Evolutionary conservation across 2,888 invertebrate species (phyloP).

Genomic region (Netelia fuscicornis): DNA sequence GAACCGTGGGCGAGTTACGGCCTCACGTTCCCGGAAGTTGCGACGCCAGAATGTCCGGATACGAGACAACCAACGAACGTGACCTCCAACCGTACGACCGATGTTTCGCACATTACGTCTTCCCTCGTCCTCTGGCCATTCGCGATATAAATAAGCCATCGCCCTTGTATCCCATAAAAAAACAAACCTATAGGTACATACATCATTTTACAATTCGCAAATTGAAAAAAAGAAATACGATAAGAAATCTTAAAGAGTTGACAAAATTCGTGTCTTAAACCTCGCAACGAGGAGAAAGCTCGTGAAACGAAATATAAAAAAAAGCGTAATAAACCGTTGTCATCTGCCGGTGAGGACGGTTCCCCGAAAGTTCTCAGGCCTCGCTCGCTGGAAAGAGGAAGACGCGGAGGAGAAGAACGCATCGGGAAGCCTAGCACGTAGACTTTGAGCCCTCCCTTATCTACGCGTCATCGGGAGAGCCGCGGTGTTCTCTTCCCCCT

Average conservation of each 20-base stretch:
- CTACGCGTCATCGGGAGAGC: conserved; percentile 83
- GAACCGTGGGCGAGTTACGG: conserved; percentile 67
- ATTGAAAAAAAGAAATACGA: conserved; percentile 2
- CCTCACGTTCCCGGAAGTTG: conserved; percentile 84
- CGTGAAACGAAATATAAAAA: conserved; percentile 48
- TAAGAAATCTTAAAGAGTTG: conserved; percentile 27
- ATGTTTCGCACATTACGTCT: conserved; percentile 59
- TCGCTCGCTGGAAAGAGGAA: conserved; percentile 37
- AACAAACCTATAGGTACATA: neutral
- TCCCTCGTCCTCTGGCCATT: conserved; percentile 34
- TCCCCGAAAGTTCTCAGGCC: conserved; percentile 84
- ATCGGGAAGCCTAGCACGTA: conserved; percentile 84
- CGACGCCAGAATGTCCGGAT: conserved; percentile 82
- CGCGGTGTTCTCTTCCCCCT: conserved; percentile 66
- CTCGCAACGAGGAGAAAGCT: conserved; percentile 22
- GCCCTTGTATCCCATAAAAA: neutral
- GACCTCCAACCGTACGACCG: conserved; percentile 71
- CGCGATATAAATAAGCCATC: conserved; percentile 19
- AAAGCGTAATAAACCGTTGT: conserved; percentile 64
- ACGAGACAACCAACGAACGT: conserved; percentile 78
- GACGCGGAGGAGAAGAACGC: conserved; percentile 68
- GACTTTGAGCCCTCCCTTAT: conserved; percentile 84
- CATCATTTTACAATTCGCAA: conserved; percentile 15
- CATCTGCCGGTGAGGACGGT: conserved; percentile 67
- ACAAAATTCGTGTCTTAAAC: conserved; percentile 34